These are phyloP conservation scores for Steinernema feltiae DNA, from an alignment of 1,140 invertebrate species.

Conservation along the genomic window DNA sequence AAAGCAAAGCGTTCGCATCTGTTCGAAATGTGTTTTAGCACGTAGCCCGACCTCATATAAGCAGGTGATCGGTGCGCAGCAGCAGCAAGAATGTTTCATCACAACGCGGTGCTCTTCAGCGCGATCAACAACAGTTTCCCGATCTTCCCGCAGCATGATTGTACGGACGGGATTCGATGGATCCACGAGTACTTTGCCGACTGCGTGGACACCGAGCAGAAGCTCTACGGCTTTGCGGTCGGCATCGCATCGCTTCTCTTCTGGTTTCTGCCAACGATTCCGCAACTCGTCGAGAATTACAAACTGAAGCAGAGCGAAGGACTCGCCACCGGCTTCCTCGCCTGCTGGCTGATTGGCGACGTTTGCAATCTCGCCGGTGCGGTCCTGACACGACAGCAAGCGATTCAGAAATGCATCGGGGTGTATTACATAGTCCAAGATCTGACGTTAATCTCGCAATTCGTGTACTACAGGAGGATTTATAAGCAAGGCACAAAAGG, in stretches of 20 bases:
- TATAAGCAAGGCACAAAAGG: slow-evolving; percentile 25
- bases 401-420: slow-evolving; percentile 56
- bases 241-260: slow-evolving; percentile 38
- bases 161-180: slow-evolving; percentile 35
- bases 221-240: slow-evolving; percentile 33
- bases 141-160: no score
- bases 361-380: slow-evolving; percentile 55
- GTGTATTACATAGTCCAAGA: slow-evolving; percentile 58
- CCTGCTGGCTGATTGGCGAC: slow-evolving; percentile 48
- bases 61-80: no score
- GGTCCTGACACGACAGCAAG: slow-evolving; percentile 53
- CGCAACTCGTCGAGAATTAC: slow-evolving; percentile 39
- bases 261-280: slow-evolving; percentile 37
- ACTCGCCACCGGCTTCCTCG: slow-evolving; percentile 29
- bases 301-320: slow-evolving; percentile 33
- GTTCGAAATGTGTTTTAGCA: no score
- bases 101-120: no score
- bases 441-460: slow-evolving; percentile 49
- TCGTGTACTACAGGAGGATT: slow-evolving; percentile 49
- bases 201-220: slow-evolving; percentile 39
- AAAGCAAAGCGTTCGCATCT: no score
- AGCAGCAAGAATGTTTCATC: no score
- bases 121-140: no score
- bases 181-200: slow-evolving; percentile 36
- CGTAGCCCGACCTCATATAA: no score